These are phyloP conservation scores for Littorina saxatilis DNA, from an alignment of 1,140 invertebrate species.

Conservation along the genomic window DNA sequence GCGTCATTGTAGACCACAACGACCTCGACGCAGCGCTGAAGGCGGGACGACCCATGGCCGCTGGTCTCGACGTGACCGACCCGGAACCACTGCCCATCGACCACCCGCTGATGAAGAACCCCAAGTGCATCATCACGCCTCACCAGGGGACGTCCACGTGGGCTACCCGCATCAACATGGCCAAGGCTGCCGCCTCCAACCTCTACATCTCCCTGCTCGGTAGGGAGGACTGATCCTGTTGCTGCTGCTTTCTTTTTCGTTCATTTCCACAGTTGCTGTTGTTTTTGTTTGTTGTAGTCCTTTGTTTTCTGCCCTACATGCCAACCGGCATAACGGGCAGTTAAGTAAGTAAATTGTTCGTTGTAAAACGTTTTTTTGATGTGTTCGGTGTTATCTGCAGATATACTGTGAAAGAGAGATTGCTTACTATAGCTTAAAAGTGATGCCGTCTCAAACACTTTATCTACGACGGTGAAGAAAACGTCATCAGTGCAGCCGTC, in stretches of 20 bases:
- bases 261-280: not conserved
- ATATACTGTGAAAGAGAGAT: no score
- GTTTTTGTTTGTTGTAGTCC: no score
- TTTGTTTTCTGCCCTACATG: no score
- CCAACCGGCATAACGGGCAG: no score
- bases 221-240: not conserved
- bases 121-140: conserved; percentile 91
- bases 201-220: conserved; percentile 4
- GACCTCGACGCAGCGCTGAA: conserved; percentile 80
- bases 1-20: conserved; percentile 69
- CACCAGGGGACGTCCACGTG: conserved; percentile 94
- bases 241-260: not conserved
- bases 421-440: no score
- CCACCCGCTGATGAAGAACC: conserved; percentile 85
- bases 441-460: no score
- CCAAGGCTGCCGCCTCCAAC: conserved; percentile 87
- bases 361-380: no score
- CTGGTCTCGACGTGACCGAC: conserved; percentile 94
- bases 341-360: no score
- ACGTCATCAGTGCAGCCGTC: no score
- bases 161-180: conserved; percentile 88
- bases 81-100: conserved; percentile 92
- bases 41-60: conserved; percentile 84
- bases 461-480: no score
- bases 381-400: no score